Percentiles rank a stretch among this genome's conserved stretches.
Evolutionary conservation across 1,140 invertebrate species (phyloP).

Genomic region (Dendrolimus punctatus): DNA sequence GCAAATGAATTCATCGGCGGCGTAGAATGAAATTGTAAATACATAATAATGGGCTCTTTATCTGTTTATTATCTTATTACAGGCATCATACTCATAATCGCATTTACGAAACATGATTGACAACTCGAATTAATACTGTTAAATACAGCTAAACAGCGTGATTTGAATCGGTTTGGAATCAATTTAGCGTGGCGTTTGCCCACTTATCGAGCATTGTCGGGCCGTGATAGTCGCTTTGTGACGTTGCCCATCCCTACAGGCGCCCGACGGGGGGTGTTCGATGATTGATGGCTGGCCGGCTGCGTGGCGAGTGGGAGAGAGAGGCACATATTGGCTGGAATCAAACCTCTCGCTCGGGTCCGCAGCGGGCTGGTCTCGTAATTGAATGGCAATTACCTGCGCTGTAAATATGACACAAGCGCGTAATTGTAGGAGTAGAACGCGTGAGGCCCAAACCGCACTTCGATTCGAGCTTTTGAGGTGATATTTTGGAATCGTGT

Average conservation of each 20-base stretch:
- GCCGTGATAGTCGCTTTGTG: constrained; percentile 48
- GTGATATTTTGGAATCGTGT: constrained; percentile 61
- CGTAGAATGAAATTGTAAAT: too few relatives aligned
- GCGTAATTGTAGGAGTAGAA: constrained; percentile 67
- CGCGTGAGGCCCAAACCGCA: constrained; percentile 53
- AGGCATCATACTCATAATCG: too few relatives aligned
- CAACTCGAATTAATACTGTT: too few relatives aligned
- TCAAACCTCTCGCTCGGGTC: constrained; percentile 31
- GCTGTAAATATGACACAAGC: constrained; percentile 71
- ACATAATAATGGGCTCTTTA: too few relatives aligned
- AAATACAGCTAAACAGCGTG: constrained; percentile 24
- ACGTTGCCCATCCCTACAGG: constrained; percentile 57
- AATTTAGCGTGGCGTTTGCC: constrained; percentile 60
- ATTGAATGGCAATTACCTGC: constrained; percentile 71
- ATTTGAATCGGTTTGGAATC: constrained; percentile 48
- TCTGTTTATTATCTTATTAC: too few relatives aligned
- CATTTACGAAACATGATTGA: too few relatives aligned
- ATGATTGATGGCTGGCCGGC: constrained; percentile 65
- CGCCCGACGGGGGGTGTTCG: constrained; percentile 57
- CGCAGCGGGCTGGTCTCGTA: constrained; percentile 53
- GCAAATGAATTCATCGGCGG: too few relatives aligned
- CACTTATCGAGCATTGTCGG: constrained; percentile 64
- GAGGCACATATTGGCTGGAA: constrained; percentile 18
- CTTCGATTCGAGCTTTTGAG: constrained; percentile 44
- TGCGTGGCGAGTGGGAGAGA: constrained; percentile 34